A percentile compares a stretch with the other conserved stretches of the same genome.
These are phyloP conservation scores for Lanistes nyassanus DNA, from an alignment of 1,140 invertebrate genomes.

Conservation along the genomic window DNA sequence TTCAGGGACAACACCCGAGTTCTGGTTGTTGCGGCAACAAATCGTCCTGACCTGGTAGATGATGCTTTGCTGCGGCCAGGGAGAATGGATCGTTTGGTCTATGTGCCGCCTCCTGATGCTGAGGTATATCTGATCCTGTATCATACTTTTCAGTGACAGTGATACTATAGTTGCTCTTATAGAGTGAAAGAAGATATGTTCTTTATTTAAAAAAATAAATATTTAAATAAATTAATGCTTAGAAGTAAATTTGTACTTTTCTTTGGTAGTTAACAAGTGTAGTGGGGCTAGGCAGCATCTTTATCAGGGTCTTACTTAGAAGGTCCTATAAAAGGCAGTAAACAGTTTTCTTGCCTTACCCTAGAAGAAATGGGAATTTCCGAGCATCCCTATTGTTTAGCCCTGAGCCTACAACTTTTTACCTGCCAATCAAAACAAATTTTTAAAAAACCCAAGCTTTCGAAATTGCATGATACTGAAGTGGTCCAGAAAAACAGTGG, in stretches of 20 bases:
- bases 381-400: no score
- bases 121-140: constrained; percentile 35
- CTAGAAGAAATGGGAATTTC: no score
- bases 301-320: no score
- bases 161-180: background rate
- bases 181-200: background rate
- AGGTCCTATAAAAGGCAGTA: no score
- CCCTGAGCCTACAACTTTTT: no score
- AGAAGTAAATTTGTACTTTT: background rate
- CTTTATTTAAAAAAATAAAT: background rate
- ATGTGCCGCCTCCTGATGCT: constrained; percentile 92
- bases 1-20: constrained; percentile 73
- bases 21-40: constrained; percentile 94
- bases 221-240: background rate
- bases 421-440: no score
- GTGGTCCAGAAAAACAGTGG: no score
- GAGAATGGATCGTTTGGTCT: constrained; percentile 97
- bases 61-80: constrained; percentile 95
- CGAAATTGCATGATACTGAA: no score
- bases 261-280: background rate
- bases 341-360: no score
- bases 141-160: background rate
- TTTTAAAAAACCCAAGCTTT: no score
- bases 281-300: background rate
- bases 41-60: constrained; percentile 95